phyloP scores from a whole-genome alignment of 2,113 vertebrate genomes.

The Paradisaea rubra region DNA sequence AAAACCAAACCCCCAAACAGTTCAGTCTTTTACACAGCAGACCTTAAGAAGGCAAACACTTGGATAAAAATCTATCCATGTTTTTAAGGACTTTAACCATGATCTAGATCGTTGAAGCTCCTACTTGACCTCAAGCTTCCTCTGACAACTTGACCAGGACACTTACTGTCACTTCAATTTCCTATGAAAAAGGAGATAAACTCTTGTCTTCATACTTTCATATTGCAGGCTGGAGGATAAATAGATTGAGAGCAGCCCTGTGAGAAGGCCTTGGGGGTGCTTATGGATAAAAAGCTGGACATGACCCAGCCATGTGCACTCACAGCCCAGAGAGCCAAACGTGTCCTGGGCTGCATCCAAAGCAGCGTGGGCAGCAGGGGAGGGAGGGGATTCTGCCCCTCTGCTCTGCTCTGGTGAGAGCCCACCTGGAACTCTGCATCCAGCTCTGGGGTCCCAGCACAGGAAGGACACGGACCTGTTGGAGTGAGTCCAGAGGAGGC shows the following conservation, averaged over 20 bases:
- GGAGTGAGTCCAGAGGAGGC: neutral
- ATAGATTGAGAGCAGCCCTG: fast-evolving
- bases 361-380: neutral
- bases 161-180: neutral
- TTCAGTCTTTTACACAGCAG: neutral
- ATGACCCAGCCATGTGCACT: neutral
- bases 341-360: neutral
- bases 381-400: neutral
- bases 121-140: neutral
- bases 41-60: neutral
- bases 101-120: neutral
- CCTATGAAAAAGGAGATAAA: neutral
- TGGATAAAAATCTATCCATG: neutral
- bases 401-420: neutral
- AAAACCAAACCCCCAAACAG: neutral
- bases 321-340: neutral
- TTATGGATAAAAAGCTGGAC: neutral
- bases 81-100: neutral
- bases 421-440: neutral
- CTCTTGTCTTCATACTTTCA: neutral
- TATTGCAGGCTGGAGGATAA: neutral
- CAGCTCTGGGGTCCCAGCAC: neutral
- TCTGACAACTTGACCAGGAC: neutral
- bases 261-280: neutral
- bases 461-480: fast-evolving